Base-by-base conservation (phyloP, 2,113 vertebrate genomes). In the Coregonus clupeaformis region DNA sequence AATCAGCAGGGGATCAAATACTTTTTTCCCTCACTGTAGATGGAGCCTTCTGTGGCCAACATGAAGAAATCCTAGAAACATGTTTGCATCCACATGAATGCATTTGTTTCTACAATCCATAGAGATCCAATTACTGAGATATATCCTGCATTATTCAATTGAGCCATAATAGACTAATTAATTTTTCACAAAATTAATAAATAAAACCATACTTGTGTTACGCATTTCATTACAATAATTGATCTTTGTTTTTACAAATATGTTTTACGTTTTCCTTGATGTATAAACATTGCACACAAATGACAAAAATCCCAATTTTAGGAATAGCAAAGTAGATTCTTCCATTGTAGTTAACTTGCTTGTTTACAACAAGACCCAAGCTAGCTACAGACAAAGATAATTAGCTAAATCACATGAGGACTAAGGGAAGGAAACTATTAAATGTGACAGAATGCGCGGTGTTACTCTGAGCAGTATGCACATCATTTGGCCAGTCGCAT, bases 61-160 rank as follows among this genome's bases (percentile, higher is more conserved):
- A n/a, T n/a, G n/a, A 80, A 89, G 83, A 24, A 89, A 89, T 86
- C 86, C 88, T 86, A 73, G 84, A 90, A 88, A 89, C 82, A 81
- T 89, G 89, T 91, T 87, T 88, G 88, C 88, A 86, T 85, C 82
- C 86, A 89, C 91, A 88, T 88, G 87, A 89, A 90, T 89, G 82
- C 78, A 83, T 74, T 86, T 82, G 75, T 82, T 90, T 89, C 83
- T 86, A 30, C 75, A 77, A 85, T 91, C 90, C 85, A 52, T 76
- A 3, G 90, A 91, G 90, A 89, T 89, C 86, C 82, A 88, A 88
- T 91, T 91, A 92, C 78, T 83, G 73, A 64, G 18, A 84, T 84
- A 84, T 84, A 69, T 13, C 42, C 64, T 88, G 75, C 84, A 84
- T 89, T 90, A 89, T 92, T 91, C 89, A 92, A 86, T 87, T 62